A percentile compares a stretch with the other conserved stretches of the same genome.
Conservation (phyloP, 2,797 vertebrate species). For the Gallirallus australis region DNA sequence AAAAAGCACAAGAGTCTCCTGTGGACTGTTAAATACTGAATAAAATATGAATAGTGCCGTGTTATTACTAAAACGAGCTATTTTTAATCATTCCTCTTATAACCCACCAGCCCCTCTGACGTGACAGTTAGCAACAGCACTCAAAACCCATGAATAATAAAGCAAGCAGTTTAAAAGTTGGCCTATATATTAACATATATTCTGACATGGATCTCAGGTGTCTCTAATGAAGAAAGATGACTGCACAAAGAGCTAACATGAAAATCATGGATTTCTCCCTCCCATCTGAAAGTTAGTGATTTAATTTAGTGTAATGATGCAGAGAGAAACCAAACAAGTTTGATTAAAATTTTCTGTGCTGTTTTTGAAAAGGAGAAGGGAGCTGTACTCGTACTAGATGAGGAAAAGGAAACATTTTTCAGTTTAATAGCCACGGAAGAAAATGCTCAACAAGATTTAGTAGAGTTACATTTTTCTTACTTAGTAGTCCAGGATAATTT, state of each 20-base stretch:
- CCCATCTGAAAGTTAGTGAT: constrained; percentile 44
- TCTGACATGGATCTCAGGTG: constrained; percentile 17
- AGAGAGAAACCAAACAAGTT: constrained; percentile 25
- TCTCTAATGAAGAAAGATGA: constrained; percentile 37
- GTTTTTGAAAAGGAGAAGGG: not conserved
- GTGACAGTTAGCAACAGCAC: constrained; percentile 1
- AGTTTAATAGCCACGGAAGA: not conserved
- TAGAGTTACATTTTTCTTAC: not conserved
- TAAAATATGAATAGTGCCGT: constrained; percentile 45
- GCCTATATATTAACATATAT: constrained; percentile 7
- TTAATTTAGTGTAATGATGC: constrained; percentile 52
- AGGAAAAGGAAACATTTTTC: constrained; percentile 16
- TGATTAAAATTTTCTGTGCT: constrained; percentile 37
- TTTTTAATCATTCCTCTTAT: constrained; percentile 58
- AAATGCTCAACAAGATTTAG: not conserved
- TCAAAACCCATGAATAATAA: constrained; percentile 38
- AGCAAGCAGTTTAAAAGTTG: constrained; percentile 35
- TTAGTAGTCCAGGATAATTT: not conserved
- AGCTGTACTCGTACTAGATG: not conserved
- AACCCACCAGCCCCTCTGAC: not conserved
- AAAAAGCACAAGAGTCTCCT: constrained; percentile 15
- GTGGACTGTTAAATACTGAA: constrained; percentile 46
- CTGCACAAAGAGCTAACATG: constrained; percentile 30
- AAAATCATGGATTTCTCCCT: constrained; percentile 33
- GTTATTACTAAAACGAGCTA: constrained; percentile 54